phyloP scores from a whole-genome alignment of 2,797 vertebrate genomes.

The Bradypodion pumilum region DNA sequence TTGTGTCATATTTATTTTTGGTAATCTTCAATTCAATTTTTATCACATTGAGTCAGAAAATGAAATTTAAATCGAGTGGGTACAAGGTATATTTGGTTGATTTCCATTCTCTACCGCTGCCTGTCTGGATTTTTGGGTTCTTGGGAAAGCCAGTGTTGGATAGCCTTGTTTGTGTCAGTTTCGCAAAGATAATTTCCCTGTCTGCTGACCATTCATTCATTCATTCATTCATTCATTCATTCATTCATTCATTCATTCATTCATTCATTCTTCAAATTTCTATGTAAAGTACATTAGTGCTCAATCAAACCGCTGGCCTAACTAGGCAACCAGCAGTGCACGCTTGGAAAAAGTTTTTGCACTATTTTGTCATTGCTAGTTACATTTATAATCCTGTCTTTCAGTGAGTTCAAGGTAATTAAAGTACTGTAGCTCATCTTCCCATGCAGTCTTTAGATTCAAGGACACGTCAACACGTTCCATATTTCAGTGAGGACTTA shows the following conservation, averaged over 20 bases:
- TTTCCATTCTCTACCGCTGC: not conserved
- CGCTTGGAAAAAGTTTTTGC: not conserved
- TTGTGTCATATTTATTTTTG: not conserved
- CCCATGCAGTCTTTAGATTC: not conserved
- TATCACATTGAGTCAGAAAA: not conserved
- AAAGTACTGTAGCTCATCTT: too few species aligned
- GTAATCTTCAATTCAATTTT: not conserved
- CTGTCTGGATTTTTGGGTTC: not conserved
- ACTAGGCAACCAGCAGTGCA: not conserved
- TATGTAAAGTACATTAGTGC: too few species aligned
- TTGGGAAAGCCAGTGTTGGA: not conserved
- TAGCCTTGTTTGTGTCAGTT: not conserved
- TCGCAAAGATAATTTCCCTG: not conserved
- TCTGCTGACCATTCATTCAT: too few species aligned
- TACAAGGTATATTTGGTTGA: not conserved
- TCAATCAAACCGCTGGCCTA: not conserved
- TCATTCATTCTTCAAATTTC: too few species aligned
- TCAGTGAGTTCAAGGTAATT: too few species aligned
- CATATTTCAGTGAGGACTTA: not conserved
- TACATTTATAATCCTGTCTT: too few species aligned
- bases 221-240: too few species aligned
- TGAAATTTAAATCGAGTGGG: not conserved
- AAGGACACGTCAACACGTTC: not conserved
- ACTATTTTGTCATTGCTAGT: too few species aligned
- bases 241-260: too few species aligned